A percentile compares a stretch with the other conserved stretches of the same genome.
Evolutionary conservation across 2,113 vertebrate species (phyloP).

Genomic region (Eidolon helvum): DNA sequence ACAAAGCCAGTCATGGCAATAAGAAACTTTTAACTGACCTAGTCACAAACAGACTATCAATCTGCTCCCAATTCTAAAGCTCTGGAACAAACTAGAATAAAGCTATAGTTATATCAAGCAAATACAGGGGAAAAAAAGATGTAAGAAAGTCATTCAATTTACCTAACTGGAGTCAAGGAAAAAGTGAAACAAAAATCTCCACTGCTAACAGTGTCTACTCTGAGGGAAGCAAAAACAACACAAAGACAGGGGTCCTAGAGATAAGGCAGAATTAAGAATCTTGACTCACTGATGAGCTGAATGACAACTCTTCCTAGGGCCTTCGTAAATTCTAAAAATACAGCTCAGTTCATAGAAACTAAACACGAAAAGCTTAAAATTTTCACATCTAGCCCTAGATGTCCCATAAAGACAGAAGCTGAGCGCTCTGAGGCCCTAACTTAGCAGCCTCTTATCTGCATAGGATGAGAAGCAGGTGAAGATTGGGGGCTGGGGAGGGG

Average conservation of each 20-base stretch:
- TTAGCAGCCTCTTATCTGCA: background rate
- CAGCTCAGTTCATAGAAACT: background rate
- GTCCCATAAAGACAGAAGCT: background rate
- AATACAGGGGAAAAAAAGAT: background rate
- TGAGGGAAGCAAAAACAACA: background rate
- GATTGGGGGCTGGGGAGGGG: fast-evolving
- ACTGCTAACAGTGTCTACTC: background rate
- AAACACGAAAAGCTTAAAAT: background rate
- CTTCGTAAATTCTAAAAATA: background rate
- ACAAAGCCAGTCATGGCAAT: background rate
- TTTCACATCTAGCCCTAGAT: background rate
- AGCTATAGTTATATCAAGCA: background rate
- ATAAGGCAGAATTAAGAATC: background rate
- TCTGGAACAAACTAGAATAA: background rate
- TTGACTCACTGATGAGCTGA: background rate
- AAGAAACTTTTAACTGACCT: background rate
- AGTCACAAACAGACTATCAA: background rate
- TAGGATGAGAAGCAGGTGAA: background rate
- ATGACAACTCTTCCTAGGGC: background rate
- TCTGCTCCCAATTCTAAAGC: background rate
- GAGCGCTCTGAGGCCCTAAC: background rate
- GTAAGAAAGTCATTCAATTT: background rate
- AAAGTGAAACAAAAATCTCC: background rate
- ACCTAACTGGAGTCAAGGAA: background rate
- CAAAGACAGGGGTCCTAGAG: background rate